Evolutionary conservation across 1,140 invertebrate species (phyloP).

Genomic region (Zaprionus ghesquierei): DNA sequence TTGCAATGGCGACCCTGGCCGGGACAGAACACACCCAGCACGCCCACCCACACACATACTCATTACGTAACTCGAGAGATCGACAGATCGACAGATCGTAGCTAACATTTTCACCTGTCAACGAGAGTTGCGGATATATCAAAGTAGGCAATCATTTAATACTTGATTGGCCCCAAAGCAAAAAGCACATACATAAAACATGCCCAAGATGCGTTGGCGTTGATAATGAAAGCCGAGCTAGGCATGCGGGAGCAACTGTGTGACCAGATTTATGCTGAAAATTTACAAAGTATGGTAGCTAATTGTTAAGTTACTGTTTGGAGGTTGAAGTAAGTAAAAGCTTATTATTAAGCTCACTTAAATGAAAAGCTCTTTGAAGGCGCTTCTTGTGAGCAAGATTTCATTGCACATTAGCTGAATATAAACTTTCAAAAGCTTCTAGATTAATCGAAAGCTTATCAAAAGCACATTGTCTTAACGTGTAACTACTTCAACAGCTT

Average conservation of each 20-base stretch:
- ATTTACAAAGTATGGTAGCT: background rate
- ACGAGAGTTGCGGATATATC: slow-evolving; percentile 17
- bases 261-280: background rate
- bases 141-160: slow-evolving; percentile 47
- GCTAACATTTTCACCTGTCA: slow-evolving; percentile 49
- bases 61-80: background rate
- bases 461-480: too few species aligned
- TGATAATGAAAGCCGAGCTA: slow-evolving; percentile 33
- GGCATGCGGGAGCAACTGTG: slow-evolving; percentile 16
- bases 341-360: background rate
- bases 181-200: slow-evolving; percentile 67
- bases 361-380: background rate
- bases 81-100: background rate
- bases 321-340: background rate
- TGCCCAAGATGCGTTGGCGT: slow-evolving; percentile 29
- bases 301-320: too few species aligned
- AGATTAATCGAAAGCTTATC: too few species aligned
- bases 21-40: slow-evolving; percentile 4
- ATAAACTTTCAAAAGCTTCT: too few species aligned
- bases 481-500: too few species aligned
- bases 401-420: too few species aligned
- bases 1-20: background rate
- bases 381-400: background rate
- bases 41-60: slow-evolving; percentile 4
- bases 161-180: slow-evolving; percentile 62